Conservation (phyloP, 2,797 vertebrate species). For the Epinephelus awoara region DNA sequence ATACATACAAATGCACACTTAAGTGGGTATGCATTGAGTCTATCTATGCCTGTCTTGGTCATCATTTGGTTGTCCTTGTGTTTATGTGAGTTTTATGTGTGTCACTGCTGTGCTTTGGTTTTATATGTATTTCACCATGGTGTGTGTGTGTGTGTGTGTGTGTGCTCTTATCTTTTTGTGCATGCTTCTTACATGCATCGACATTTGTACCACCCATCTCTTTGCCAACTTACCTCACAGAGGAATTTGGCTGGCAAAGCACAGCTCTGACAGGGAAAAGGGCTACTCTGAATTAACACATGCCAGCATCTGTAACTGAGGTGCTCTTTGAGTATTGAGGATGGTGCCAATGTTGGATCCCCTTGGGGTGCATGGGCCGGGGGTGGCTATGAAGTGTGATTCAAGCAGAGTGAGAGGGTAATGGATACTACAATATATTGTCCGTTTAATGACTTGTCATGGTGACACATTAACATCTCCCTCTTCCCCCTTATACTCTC, state of each 20-base stretch:
- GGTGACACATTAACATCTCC: constrained; percentile 9
- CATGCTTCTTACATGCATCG: background rate
- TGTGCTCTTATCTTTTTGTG: background rate
- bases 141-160: background rate
- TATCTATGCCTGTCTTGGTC: background rate
- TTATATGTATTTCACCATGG: background rate
- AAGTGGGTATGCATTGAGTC: background rate
- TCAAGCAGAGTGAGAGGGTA: constrained; percentile 27
- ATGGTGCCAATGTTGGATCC: constrained; percentile 23
- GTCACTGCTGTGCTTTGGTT: background rate
- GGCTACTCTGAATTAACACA: constrained; percentile 47
- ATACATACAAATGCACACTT: background rate
- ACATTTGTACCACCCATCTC: constrained; percentile 43
- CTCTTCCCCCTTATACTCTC: background rate
- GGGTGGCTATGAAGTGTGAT: constrained; percentile 31
- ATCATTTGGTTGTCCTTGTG: background rate
- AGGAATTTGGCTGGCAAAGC: constrained; percentile 33
- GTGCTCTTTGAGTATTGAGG: constrained; percentile 32
- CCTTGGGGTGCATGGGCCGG: background rate
- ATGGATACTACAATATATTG: constrained; percentile 26
- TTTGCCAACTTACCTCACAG: constrained; percentile 44
- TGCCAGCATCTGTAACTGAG: constrained; percentile 45
- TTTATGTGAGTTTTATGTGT: background rate
- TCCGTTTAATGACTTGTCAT: constrained; percentile 18
- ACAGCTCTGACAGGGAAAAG: constrained; percentile 19